Evolutionary conservation across 2,797 vertebrate species (phyloP).

Genomic region (Pelochelys cantorii): DNA sequence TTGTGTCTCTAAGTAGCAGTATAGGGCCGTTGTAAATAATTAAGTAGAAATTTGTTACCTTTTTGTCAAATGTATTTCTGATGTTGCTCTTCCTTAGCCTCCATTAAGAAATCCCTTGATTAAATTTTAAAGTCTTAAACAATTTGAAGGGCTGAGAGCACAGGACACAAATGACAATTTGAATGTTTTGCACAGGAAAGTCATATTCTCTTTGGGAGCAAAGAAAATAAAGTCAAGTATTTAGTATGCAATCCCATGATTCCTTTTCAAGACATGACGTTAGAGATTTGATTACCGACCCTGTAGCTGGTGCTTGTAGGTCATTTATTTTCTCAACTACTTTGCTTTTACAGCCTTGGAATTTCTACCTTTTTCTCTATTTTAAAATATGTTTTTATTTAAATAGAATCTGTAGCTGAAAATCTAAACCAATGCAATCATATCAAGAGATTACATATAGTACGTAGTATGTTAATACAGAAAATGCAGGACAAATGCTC

Average conservation of each 20-base stretch:
- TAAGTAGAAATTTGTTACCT: constrained; percentile 90
- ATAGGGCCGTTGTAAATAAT: constrained; percentile 87
- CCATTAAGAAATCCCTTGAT: constrained; percentile 90
- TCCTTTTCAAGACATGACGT: constrained; percentile 74
- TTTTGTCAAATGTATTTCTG: constrained; percentile 89
- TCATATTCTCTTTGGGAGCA: constrained; percentile 86
- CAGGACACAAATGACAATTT: constrained; percentile 79
- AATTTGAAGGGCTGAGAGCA: constrained; percentile 84
- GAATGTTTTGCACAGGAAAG: constrained; percentile 82
- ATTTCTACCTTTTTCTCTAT: constrained; percentile 55
- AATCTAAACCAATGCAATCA: constrained; percentile 31
- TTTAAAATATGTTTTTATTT: constrained; percentile 63
- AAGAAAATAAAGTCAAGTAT: constrained; percentile 78
- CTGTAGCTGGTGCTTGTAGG: constrained; percentile 65
- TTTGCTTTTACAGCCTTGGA: constrained; percentile 63
- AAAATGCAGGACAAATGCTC: constrained; percentile 24
- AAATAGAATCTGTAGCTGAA: constrained; percentile 48
- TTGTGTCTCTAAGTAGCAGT: constrained; percentile 81
- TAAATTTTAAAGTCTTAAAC: constrained; percentile 91
- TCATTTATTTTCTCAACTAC: constrained; percentile 76
- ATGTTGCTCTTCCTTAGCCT: constrained; percentile 82
- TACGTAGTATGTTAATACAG: constrained; percentile 10
- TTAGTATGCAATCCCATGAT: constrained; percentile 78
- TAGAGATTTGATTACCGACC: constrained; percentile 79
- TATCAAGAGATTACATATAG: not conserved